These are phyloP conservation scores for Triplophysa yarkandensis DNA, from an alignment of 2,797 vertebrate genomes.

Conservation along the genomic window DNA sequence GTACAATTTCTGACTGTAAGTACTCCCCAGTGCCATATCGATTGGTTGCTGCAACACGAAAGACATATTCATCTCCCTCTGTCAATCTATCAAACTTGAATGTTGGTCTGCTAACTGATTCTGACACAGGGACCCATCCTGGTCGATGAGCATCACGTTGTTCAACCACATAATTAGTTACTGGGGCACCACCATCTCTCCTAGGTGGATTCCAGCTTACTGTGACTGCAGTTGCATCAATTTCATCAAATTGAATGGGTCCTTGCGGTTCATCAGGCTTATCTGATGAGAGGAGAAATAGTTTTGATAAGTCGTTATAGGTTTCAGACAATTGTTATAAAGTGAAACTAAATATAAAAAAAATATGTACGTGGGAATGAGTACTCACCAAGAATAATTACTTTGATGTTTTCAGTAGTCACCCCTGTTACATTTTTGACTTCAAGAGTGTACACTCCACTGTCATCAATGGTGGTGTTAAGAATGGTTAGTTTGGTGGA, in stretches of 20 bases:
- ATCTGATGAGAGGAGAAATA: constrained; percentile 69
- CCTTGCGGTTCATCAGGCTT: constrained; percentile 93
- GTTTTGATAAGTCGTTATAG: background rate
- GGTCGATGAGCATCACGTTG: constrained; percentile 97
- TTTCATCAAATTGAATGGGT: constrained; percentile 87
- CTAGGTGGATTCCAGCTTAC: constrained; percentile 92
- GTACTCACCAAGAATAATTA: constrained; percentile 92
- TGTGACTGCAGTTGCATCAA: constrained; percentile 88
- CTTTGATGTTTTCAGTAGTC: constrained; percentile 85
- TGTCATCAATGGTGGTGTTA: constrained; percentile 91
- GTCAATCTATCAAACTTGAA: constrained; percentile 91
- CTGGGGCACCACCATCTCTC: constrained; percentile 90
- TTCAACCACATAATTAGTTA: constrained; percentile 92
- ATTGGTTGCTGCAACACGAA: constrained; percentile 94
- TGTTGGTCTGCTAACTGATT: constrained; percentile 89
- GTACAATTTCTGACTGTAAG: constrained; percentile 90
- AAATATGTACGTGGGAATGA: constrained; percentile 15
- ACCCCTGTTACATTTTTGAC: constrained; percentile 89
- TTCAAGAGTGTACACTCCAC: constrained; percentile 90
- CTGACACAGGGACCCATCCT: constrained; percentile 94
- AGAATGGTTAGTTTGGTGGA: constrained; percentile 86
- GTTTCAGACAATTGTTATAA: background rate
- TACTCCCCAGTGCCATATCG: constrained; percentile 94
- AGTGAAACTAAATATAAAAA: background rate
- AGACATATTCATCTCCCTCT: constrained; percentile 95